phyloP scores from a whole-genome alignment of 2,113 vertebrate genomes.

The Hemichromis elongatus region DNA sequence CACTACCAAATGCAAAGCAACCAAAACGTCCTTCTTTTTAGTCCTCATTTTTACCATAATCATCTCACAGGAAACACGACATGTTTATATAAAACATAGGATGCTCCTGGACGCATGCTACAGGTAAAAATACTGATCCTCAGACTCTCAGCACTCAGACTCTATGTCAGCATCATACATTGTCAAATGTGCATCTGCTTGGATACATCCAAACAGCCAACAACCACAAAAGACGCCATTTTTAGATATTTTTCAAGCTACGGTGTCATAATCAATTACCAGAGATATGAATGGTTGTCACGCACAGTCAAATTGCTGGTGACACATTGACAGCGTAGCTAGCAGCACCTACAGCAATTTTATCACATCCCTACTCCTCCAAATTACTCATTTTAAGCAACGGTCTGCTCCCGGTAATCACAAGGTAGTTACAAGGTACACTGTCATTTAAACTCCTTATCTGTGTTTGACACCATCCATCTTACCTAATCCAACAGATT shows the following conservation, averaged over 20 bases:
- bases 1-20: background rate
- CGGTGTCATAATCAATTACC: constrained; percentile 31
- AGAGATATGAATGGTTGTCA: constrained; percentile 7
- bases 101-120: background rate
- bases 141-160: too few relatives aligned
- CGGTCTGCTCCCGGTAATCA: background rate
- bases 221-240: constrained; percentile 1
- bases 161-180: background rate
- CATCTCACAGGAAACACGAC: background rate
- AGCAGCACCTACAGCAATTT: constrained; percentile 7
- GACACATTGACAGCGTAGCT: constrained; percentile 37
- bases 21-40: background rate
- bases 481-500: background rate
- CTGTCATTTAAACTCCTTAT: background rate
- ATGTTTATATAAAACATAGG: background rate
- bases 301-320: constrained; percentile 12
- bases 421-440: background rate
- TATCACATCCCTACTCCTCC: background rate
- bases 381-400: constrained; percentile 2
- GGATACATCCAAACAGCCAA: background rate
- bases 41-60: background rate
- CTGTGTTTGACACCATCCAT: background rate
- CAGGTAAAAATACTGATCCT: background rate
- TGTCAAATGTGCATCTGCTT: background rate
- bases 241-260: constrained; percentile 12